Evolutionary conservation across 2,888 invertebrate species (phyloP), one percentile per base, ranked within the genome.

Genomic region (Mayetiola destructor): DNA sequence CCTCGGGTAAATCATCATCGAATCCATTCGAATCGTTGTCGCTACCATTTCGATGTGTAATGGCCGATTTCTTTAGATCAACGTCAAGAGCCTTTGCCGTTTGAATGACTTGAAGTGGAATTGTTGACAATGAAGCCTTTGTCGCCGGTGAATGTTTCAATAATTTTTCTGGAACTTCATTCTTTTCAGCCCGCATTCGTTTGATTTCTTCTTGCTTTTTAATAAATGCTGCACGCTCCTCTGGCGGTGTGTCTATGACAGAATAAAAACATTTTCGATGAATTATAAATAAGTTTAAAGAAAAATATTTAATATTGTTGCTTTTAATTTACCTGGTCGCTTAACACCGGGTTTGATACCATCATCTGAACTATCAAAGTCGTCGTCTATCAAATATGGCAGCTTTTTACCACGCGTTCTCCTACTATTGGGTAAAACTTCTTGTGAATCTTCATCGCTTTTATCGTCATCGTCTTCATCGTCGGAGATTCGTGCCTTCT

Each of bases 401-500:
- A 71, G 69, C 14, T 69, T 67, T n/a, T 71, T 70, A 5, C 73
- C 73, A 4, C 73, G 67, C 0, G 63, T 66, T 57, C 63, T 60
- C 55, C 63, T 59, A 54, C 61, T 57, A 14, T 56, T 42, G 1
- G 30, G 30, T 9, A 30, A 21, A 2, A 40, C 32, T 18, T 56
- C 40, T 61, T 63, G 64, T 5, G 8, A 29, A 30, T 53, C 39
- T 36, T 54, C 56, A 35, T 53, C 59, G 3, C 76, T 76, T 42
- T 74, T 76, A 57, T 76, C 77, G 10, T 76, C 74, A 12, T 76
- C 74, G 12, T 65, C 64, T 4, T 64, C 80, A 71, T 88, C 89
- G 3, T 85, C 81, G 65, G 88, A 88, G 68, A 84, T 82, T 60
- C 85, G 84, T 70, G 83, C 82, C 63, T 79, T 77, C 61, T 85